Percentiles rank a stretch among this genome's conserved stretches.
Evolutionary conservation across 2,797 vertebrate genomes (phyloP).

Genomic region (Chrysocyon brachyurus): DNA sequence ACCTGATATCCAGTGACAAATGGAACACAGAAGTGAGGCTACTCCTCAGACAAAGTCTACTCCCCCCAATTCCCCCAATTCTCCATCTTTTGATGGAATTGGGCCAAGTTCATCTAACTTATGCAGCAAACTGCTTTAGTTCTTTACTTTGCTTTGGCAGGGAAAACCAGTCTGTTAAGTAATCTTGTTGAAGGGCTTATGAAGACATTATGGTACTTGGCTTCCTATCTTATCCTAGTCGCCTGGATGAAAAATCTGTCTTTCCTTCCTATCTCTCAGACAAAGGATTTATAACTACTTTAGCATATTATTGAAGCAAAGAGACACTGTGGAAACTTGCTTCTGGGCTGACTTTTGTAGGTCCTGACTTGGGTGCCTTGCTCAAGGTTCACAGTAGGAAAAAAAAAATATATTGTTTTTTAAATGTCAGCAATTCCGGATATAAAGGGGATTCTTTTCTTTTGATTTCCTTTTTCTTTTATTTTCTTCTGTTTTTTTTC

Average conservation of each 20-base stretch:
- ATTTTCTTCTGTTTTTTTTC: background rate
- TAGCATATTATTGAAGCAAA: conserved; percentile 52
- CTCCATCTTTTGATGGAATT: conserved; percentile 11
- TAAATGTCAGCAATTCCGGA: conserved; percentile 36
- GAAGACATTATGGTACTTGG: conserved; percentile 58
- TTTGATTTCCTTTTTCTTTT: background rate
- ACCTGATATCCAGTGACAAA: background rate
- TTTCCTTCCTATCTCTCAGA: conserved; percentile 73
- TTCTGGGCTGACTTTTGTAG: conserved; percentile 41
- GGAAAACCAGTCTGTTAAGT: conserved; percentile 48
- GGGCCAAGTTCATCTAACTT: conserved; percentile 57
- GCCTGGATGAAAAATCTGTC: conserved; percentile 68
- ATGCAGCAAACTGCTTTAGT: conserved; percentile 1
- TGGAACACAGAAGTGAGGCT: background rate
- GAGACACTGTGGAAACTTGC: conserved; percentile 21
- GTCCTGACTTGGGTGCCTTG: background rate
- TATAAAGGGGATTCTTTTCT: background rate
- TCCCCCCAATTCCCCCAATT: background rate
- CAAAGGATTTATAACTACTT: conserved; percentile 70
- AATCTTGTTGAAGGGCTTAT: conserved; percentile 55
- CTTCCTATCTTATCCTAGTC: conserved; percentile 70
- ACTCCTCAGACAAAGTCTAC: background rate
- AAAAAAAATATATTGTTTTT: conserved; percentile 9
- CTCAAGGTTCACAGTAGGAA: conserved; percentile 33
- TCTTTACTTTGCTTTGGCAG: conserved; percentile 60